Evolutionary conservation across 2,797 vertebrate genomes (phyloP), one percentile per base, ranked within the genome.

Genomic region (Lindbergichthys nudifrons): DNA sequence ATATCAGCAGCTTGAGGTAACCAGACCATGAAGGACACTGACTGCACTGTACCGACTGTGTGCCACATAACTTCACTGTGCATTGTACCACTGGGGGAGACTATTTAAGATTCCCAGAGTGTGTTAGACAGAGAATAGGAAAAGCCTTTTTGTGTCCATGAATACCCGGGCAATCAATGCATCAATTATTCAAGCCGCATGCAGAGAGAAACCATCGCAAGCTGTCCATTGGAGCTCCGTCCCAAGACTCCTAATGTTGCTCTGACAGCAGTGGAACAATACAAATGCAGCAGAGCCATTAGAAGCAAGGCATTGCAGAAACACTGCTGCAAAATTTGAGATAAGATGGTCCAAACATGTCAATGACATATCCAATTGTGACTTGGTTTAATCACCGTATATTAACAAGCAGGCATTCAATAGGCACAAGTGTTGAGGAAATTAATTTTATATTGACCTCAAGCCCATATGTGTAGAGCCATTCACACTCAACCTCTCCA

Each of bases 81-180:
- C 66, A 83, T 71, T 70, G 70, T 65, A 51, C 71, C 79, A 41
- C 84, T 19, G 52, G 80, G 87, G 77, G 83, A 68, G 76, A 70
- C 87, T 81, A 80, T 88, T 92, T 92, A 88, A 81, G 79, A 91
- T 89, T 92, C 79, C 61, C 80, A 81, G 73, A 78, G 82, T 81
- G 89, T 83, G 85, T 89, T 82, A 80, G 84, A 82, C 79, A 86
- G 87, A 88, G 87, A 90, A 91, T 88, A 91, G 87, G 84, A 90
- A 92, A 91, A 93, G 89, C 88, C 83, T 93, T 93, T 92, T 92
- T 93, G 90, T 92, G 91, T 92, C 87, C 73, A 62, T 89, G 92
- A 92, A 92, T 90, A 89, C 87, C 68, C 76, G 65, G 78, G 88
- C 90, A 92, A 93, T 93, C 89, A 93, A 87, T 72, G 85, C 93